These are phyloP conservation scores for Yponomeuta sedellus DNA, from an alignment of 2,888 invertebrate species.

Conservation along the genomic window DNA sequence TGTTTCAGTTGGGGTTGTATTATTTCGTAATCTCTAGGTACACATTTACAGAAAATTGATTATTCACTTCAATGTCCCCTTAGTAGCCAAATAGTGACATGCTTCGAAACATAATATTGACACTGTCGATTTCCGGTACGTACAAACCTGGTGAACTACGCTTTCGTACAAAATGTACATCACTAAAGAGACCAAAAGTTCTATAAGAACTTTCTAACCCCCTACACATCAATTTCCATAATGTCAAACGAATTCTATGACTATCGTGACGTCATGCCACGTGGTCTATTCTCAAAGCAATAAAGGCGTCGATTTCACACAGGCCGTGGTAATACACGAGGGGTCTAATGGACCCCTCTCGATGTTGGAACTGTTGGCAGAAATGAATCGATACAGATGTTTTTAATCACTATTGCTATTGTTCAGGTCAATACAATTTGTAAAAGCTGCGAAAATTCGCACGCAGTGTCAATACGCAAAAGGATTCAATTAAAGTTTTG, in stretches of 20 bases:
- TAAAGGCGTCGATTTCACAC: conserved; percentile 61
- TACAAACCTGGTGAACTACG: neutral
- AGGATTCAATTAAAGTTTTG: too few species aligned
- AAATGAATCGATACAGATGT: neutral
- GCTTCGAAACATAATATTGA: conserved; percentile 7
- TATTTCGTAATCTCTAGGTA: too few species aligned
- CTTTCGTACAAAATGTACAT: neutral
- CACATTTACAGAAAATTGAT: too few species aligned
- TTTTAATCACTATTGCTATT: neutral
- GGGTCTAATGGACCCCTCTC: conserved; percentile 18
- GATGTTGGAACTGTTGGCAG: neutral
- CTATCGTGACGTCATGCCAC: conserved; percentile 21
- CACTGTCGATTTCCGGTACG: neutral
- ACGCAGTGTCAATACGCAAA: conserved; percentile 1
- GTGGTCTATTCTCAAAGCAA: conserved; percentile 28
- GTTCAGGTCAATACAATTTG: neutral
- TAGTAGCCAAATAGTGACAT: neutral
- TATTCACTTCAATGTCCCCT: neutral
- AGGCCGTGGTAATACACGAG: conserved; percentile 30
- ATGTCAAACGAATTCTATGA: conserved; percentile 3
- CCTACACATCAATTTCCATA: conserved; percentile 8
- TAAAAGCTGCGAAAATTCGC: conserved; percentile 1
- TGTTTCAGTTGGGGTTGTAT: too few species aligned
- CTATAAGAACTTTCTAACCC: neutral
- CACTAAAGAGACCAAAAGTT: neutral